A percentile compares a stretch with the other conserved stretches of the same genome.
phyloP scores from a whole-genome alignment of 2,888 invertebrate species.

The Chaitophorus viminalis region DNA sequence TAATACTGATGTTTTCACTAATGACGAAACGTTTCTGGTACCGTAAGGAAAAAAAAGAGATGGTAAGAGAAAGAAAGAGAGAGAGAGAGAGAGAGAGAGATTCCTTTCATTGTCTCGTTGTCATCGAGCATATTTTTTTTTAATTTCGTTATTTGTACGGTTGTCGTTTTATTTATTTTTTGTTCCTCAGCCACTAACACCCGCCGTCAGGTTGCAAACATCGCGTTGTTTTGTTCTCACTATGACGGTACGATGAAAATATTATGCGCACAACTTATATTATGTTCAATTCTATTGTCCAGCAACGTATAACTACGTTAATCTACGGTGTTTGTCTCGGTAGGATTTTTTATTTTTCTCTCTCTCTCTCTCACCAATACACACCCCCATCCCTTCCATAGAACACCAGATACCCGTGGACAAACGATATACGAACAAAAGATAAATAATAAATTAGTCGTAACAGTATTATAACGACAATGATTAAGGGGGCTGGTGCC shows the following conservation, averaged over 20 bases:
- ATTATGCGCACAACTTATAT: neutral
- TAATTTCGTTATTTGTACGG: conserved; percentile 10
- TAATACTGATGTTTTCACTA: conserved; percentile 27
- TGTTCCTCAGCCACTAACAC: neutral
- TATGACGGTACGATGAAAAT: neutral
- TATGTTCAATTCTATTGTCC: conserved; percentile 1
- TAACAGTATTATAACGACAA: neutral
- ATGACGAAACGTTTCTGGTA: conserved; percentile 4
- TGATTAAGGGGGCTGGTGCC: too few species aligned
- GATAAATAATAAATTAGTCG: neutral
- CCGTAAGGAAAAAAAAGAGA: neutral
- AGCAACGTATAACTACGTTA: neutral
- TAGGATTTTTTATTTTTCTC: neutral
- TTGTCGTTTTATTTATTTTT: neutral
- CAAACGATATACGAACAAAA: neutral
- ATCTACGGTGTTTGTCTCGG: neutral
- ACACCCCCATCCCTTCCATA: too few species aligned
- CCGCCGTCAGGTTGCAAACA: neutral
- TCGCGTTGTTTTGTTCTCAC: neutral
- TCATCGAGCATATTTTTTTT: conserved; percentile 7
- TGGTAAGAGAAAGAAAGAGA: neutral
- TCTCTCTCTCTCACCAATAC: too few species aligned
- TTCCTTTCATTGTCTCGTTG: neutral
- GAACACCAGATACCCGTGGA: too few species aligned
- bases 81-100: neutral